Percentiles rank a stretch among this genome's conserved stretches.
These are phyloP conservation scores for Tetragonula carbonaria DNA, from an alignment of 2,888 invertebrate species.

Conservation along the genomic window DNA sequence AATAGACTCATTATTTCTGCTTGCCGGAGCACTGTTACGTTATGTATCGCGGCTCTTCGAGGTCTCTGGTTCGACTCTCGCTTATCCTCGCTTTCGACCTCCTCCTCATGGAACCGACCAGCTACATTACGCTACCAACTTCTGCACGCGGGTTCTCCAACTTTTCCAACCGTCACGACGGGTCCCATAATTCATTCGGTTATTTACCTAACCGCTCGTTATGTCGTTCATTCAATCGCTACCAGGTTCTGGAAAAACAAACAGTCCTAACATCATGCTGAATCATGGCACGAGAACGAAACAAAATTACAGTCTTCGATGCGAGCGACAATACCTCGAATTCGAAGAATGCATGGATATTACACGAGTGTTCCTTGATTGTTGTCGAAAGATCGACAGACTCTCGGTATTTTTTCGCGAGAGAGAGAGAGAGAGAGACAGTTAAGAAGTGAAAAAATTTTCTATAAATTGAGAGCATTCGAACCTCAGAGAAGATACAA, in stretches of 20 bases:
- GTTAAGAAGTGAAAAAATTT: no score
- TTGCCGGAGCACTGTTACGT: constrained; percentile 79
- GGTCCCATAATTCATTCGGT: constrained; percentile 15
- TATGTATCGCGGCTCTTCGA: constrained; percentile 77
- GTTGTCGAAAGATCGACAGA: no score
- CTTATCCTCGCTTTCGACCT: constrained; percentile 78
- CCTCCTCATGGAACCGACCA: constrained; percentile 74
- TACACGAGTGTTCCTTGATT: no score
- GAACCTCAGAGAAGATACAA: neutral
- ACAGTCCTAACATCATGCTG: neutral
- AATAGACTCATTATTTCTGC: constrained; percentile 81
- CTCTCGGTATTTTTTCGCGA: no score
- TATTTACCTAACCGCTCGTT: neutral
- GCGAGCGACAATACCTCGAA: no score
- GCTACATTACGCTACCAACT: constrained; percentile 54
- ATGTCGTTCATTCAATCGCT: neutral
- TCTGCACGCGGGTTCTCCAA: constrained; percentile 18
- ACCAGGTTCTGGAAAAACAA: constrained; percentile 3
- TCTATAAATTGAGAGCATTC: no score
- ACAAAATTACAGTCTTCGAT: neutral
- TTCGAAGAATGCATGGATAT: no score
- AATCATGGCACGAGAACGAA: neutral
- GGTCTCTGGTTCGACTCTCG: constrained; percentile 78
- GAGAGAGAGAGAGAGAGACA: no score
- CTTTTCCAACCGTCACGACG: constrained; percentile 26